phyloP scores from a whole-genome alignment of 2,113 vertebrate species.

The Dipodomys spectabilis region DNA sequence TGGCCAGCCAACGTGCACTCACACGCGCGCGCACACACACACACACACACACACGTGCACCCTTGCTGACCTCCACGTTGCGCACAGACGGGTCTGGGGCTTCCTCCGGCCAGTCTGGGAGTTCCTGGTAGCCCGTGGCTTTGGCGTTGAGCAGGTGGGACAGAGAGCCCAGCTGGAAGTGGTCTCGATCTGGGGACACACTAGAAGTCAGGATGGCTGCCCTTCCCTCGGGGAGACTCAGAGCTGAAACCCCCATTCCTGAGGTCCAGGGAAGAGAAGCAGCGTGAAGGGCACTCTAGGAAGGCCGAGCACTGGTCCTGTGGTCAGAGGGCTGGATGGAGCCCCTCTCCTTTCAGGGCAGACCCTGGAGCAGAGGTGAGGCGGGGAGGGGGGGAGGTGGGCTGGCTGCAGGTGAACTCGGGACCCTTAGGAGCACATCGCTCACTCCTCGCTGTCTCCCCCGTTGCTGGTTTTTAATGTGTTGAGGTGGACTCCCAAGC shows the following conservation, averaged over 20 bases:
- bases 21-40: too few relatives aligned
- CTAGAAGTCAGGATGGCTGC: background rate
- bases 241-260: background rate
- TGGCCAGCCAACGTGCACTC: background rate
- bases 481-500: background rate
- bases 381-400: background rate
- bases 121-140: slow-evolving; percentile 97
- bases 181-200: slow-evolving; percentile 93
- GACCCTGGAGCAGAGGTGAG: background rate
- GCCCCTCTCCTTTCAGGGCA: background rate
- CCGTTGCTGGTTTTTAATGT: background rate
- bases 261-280: background rate
- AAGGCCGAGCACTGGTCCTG: background rate
- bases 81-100: slow-evolving; percentile 98
- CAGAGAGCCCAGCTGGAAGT: slow-evolving; percentile 97
- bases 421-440: background rate
- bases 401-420: background rate
- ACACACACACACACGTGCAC: background rate
- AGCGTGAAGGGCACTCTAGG: background rate
- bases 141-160: slow-evolving; percentile 98
- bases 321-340: background rate
- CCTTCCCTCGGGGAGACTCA: background rate
- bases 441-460: background rate
- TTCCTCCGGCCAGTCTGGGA: slow-evolving; percentile 96
- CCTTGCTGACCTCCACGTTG: slow-evolving; percentile 94